phyloP scores from a whole-genome alignment of 2,113 vertebrate species.

The Procavia capensis region DNA sequence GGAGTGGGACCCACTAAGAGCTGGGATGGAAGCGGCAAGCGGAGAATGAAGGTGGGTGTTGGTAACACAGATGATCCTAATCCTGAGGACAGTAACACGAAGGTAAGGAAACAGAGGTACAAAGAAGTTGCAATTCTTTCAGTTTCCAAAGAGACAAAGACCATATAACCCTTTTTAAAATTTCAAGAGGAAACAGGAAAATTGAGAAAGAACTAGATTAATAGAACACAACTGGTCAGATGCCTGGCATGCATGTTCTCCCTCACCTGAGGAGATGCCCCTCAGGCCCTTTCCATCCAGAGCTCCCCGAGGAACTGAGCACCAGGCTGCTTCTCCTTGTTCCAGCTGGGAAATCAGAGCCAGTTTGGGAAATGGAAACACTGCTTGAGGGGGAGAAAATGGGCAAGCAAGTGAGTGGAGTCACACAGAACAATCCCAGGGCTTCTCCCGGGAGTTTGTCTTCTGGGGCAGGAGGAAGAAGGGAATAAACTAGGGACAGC shows the following conservation, averaged over 20 bases:
- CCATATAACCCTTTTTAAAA: not conserved
- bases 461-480: not conserved
- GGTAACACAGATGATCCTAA: not conserved
- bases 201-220: not conserved
- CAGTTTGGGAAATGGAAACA: slow-evolving; percentile 38
- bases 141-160: not conserved
- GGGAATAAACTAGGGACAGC: not conserved
- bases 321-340: not conserved
- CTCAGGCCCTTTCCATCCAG: not conserved
- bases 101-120: not conserved
- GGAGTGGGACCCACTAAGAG: not conserved
- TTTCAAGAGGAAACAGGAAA: not conserved
- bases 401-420: not conserved
- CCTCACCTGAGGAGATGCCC: slow-evolving; percentile 46
- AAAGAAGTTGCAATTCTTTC: not conserved
- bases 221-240: not conserved
- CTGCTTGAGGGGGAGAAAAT: slow-evolving; percentile 26
- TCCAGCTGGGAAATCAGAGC: slow-evolving; percentile 61
- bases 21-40: not conserved
- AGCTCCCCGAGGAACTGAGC: not conserved
- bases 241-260: not conserved
- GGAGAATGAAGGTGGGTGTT: not conserved
- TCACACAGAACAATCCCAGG: slow-evolving; percentile 9
- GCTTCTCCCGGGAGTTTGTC: slow-evolving; percentile 17
- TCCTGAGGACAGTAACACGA: not conserved